Evolutionary conservation across 2,113 vertebrate genomes (phyloP), one percentile per base, ranked within the genome.

Genomic region (Xenotilapia flavipinnis): DNA sequence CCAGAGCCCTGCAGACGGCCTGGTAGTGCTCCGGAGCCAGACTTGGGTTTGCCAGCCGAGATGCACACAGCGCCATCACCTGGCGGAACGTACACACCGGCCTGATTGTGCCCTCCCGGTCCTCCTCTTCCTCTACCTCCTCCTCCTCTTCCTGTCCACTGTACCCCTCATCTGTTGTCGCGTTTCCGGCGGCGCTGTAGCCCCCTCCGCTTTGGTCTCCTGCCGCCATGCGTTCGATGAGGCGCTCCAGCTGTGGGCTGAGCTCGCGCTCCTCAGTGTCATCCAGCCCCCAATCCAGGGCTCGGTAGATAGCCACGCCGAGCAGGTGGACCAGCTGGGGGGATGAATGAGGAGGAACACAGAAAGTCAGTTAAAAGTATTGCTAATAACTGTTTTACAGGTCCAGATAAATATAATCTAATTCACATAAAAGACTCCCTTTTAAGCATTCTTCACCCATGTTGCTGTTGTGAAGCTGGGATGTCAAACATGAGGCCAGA

Each of bases 241-340:
- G 97, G 83, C 93, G 96, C 94, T 99, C 98, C 95, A 99, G 96
- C 90, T 97, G 97, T 0, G 98, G 98, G 92, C 97, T 97, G 82
- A 99, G 96, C 94, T 99, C 98, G 1, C 98, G 95, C 92, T 99
- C 98, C 91, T 99, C 98, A 0, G 96, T 98, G 90, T 99, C 98
- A 0, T 98, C 97, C 95, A 99, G 95, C 0, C 98, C 98, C 98
- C 98, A 99, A 96, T 99, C 98, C 96, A 99, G 96, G 0, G 98
- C 98, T 2, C 96, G 97, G 95, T 99, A 99, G 93, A 99, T 98
- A 53, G 97, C 97, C 2, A 99, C 98, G 5, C 98, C 98, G 94
- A 99, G 91, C 0, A 97, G 97, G 94, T 98, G 98, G 83, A 99
- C 98, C 96, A 99, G 91, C 98, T 99, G 94, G 3, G 12, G 97